Evolutionary conservation across 2,888 invertebrate species (phyloP), one percentile per base, ranked within the genome.

Genomic region (Pyralis farinalis): DNA sequence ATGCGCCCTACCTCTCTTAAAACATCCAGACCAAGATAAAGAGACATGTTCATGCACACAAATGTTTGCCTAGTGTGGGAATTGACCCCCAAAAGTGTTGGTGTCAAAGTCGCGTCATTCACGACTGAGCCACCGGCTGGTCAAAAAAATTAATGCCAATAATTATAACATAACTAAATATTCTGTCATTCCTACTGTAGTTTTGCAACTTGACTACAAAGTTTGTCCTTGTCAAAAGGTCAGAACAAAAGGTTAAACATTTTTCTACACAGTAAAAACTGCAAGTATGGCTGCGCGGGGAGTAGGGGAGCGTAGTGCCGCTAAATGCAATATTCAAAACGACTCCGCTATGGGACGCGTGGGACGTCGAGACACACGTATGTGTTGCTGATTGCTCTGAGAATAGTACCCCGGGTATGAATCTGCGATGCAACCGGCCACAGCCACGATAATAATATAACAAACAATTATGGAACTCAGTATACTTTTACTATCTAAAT

Each of bases 291-390:
- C 32, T 32, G 32, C n/a, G 39, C 12, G 39, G 27, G 27, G 9
- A 31, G 31, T 12, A 25, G 27, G 40, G 43, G 43, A 36, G 38
- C 29, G 43, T 25, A 71, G 71, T 62, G 54, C 59, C 57, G 57
- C 59, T 75, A 73, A 79, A 83, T 86, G 80, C 73, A 84, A 84
- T 84, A 85, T 85, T 83, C 84, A 86, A 68, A 79, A 71, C 71
- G 71, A 65, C 64, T 67, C 64, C 51, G 67, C 61, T 57, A 80
- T 73, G 73, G 71, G 60, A 54, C 80, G 62, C 81, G 51, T 43
- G 79, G 75, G 81, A 74, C 65, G 46, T 44, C 48, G 67, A 70
- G 66, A 74, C 71, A 65, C 64, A 69, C 71, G 71, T 76, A 73
- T 75, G 68, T 72, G 69, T 64, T 63, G 74, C 73, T 77, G 80